Evolutionary conservation across 2,888 invertebrate species (phyloP), one percentile per base, ranked within the genome.

Genomic region (Nasonovia ribisnigri): DNA sequence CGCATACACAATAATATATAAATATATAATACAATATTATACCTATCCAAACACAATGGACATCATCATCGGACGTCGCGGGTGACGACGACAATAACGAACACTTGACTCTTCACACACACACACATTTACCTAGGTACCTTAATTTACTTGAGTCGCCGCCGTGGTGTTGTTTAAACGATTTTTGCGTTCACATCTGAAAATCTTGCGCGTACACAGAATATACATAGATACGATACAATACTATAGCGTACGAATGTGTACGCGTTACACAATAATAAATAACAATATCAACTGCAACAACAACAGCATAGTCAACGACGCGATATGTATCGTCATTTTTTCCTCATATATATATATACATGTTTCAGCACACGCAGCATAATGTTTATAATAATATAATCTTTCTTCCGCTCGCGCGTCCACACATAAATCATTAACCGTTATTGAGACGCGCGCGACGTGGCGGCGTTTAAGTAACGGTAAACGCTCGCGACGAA

Each of bases 41-140:
- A 42, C 36, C 77, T 36, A 8, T 36, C 48, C 26, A 29, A 51
- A 88, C 88, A 92, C 92, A 88, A 92, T 88, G 88, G 92, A 57
- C 84, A 43, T 51, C 51, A 67, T 67, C 67, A 67, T 67, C 67
- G 16, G 67, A 67, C 67, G 67, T 67, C 77, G 36, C 77, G 91
- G 54, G 36, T 51, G 51, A 88, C 51, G 6, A 88, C 51, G 36
- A 88, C 92, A 92, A 88, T 88, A 92, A 92, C 67, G 88, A 88
- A 87, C 88, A 88, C 60, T 88, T 67, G 51, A 92, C 67, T 67
- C 92, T 92, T 46, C 42, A 29, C 86, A 88, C 87, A 87, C 92
- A 92, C 16, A 20, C 46, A 46, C 60, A 54, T 46, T 46, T 42
- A 42, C 54, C 42, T 54, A n/a, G n/a, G n/a, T 91, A 51, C 46